Percentiles rank a stretch among this genome's conserved stretches.
These are phyloP conservation scores for Campylorhamphus procurvoides DNA, from an alignment of 2,113 vertebrate species.

Conservation along the genomic window DNA sequence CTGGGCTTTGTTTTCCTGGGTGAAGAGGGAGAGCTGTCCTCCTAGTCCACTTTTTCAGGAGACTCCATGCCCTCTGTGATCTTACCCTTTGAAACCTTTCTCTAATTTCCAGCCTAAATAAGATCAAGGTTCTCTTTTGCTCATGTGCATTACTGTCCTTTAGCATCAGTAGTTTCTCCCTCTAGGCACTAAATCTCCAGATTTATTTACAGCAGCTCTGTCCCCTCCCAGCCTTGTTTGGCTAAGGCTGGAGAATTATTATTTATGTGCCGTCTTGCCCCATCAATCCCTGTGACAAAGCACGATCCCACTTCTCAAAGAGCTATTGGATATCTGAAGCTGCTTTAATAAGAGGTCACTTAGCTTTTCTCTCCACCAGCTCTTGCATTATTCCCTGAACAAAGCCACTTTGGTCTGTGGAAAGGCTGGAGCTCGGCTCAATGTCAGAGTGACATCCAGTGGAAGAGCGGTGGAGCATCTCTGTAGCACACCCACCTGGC, in stretches of 20 bases:
- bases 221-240: background rate
- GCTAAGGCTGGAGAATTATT: background rate
- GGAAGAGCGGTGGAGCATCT: conserved; percentile 2
- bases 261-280: background rate
- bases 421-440: background rate
- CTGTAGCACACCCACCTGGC: conserved; percentile 4
- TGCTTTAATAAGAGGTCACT: conserved; percentile 12
- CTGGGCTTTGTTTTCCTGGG: background rate
- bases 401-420: background rate
- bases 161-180: background rate
- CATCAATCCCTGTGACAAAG: background rate
- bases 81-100: background rate
- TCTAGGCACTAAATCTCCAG: background rate
- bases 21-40: background rate
- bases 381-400: conserved; percentile 15
- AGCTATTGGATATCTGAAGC: background rate
- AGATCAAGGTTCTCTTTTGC: background rate
- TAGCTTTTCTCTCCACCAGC: background rate
- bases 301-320: background rate
- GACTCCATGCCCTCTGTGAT: background rate
- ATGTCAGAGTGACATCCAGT: conserved; percentile 52
- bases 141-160: background rate
- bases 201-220: background rate
- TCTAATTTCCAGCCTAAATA: background rate
- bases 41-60: background rate